Evolutionary conservation across 2,888 invertebrate genomes (phyloP).

Genomic region (Drosophila mulleri): DNA sequence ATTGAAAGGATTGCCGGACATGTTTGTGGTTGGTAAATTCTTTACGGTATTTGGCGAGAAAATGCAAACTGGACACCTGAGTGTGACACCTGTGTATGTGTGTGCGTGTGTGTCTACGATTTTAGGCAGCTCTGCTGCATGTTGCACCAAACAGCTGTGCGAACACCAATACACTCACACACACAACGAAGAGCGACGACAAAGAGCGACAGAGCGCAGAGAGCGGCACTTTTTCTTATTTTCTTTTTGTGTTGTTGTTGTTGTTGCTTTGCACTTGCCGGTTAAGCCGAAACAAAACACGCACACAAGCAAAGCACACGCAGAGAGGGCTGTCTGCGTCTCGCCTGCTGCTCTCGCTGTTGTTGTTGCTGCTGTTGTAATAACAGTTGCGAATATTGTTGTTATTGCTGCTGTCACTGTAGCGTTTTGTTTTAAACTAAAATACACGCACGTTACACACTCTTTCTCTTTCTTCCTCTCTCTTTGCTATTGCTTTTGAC

Average conservation of each 20-base stretch:
- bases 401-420: constrained; percentile 13
- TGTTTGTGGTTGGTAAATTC: constrained; percentile 49
- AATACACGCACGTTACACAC: constrained; percentile 35
- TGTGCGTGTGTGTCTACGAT: constrained; percentile 24
- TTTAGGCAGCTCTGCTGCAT: constrained; percentile 61
- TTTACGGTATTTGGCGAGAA: constrained; percentile 21
- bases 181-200: constrained; percentile 34
- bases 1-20: constrained; percentile 46
- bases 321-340: constrained; percentile 24
- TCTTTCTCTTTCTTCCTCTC: constrained; percentile 13
- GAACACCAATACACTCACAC: constrained; percentile 59
- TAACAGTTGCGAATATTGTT: constrained; percentile 19
- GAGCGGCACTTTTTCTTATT: constrained; percentile 21
- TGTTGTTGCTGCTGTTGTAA: constrained; percentile 20
- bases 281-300: constrained; percentile 36
- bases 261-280: constrained; percentile 51
- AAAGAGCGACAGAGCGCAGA: constrained; percentile 23
- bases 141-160: constrained; percentile 73
- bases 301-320: constrained; percentile 41
- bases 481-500: constrained; percentile 9
- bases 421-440: constrained; percentile 40
- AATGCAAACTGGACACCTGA: constrained; percentile 35
- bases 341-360: constrained; percentile 39
- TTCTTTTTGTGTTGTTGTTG: constrained; percentile 8
- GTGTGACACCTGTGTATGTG: constrained; percentile 13